Evolutionary conservation across 1,140 invertebrate genomes (phyloP).

Genomic region (Lordiphosa mommai): DNA sequence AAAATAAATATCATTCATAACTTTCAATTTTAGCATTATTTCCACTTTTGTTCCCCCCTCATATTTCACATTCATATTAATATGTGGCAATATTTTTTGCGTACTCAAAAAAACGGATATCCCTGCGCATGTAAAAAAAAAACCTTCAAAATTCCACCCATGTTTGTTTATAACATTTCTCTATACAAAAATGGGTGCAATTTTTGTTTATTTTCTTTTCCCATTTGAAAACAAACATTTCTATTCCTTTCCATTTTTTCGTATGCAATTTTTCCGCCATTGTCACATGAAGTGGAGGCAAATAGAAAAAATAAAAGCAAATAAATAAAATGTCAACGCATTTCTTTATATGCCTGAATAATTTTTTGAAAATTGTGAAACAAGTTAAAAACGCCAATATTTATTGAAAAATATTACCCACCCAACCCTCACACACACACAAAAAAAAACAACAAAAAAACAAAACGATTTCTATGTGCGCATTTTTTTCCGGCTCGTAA

Average conservation of each 20-base stretch:
- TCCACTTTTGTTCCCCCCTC: no score
- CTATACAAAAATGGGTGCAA: neutral
- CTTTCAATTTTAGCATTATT: no score
- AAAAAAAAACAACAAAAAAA: conserved; percentile 29
- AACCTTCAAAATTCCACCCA: neutral
- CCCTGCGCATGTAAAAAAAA: neutral
- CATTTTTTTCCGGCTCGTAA: conserved; percentile 48
- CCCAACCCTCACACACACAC: conserved; percentile 2
- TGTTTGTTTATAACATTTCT: conserved; percentile 10
- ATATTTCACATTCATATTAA: no score
- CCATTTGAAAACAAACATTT: conserved; percentile 40
- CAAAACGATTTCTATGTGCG: conserved; percentile 3
- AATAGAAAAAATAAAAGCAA: conserved; percentile 21
- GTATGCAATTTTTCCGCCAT: conserved; percentile 14
- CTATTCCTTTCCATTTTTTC: conserved; percentile 17
- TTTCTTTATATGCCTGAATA: conserved; percentile 66
- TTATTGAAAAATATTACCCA: conserved; percentile 67
- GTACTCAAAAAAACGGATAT: conserved; percentile 4
- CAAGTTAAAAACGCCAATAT: conserved; percentile 71
- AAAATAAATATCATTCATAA: no score
- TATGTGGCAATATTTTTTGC: conserved; percentile 9
- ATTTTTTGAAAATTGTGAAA: conserved; percentile 56
- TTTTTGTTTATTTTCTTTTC: conserved; percentile 19
- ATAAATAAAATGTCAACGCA: conserved; percentile 64
- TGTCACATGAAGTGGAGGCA: conserved; percentile 44